Percentiles rank a stretch among this genome's conserved stretches.
Evolutionary conservation across 2,888 invertebrate species (phyloP).

Genomic region (Liodrosophila aerea): DNA sequence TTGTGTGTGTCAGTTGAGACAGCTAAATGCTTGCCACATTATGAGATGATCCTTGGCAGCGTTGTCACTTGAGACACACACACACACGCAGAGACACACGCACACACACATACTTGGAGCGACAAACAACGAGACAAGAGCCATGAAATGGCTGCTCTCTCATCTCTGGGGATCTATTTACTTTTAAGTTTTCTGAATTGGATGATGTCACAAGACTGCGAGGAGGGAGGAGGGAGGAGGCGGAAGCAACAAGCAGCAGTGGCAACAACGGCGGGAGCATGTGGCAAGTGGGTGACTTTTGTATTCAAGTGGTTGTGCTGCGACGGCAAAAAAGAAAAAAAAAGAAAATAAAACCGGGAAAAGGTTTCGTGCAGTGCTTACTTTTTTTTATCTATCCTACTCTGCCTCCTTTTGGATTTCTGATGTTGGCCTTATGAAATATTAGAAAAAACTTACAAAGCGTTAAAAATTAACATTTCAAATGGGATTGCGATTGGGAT

Average conservation of each 20-base stretch:
- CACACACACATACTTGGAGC: constrained; percentile 25
- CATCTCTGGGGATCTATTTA: constrained; percentile 79
- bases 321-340: constrained; percentile 34
- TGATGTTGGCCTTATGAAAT: constrained; percentile 55
- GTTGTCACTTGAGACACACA: constrained; percentile 77
- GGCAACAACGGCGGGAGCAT: not conserved
- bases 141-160: constrained; percentile 52
- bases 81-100: constrained; percentile 11
- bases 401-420: no score
- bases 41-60: constrained; percentile 80
- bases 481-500: constrained; percentile 62
- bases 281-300: constrained; percentile 59
- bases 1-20: constrained; percentile 43
- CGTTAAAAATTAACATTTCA: constrained; percentile 77
- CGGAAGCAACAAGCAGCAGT: not conserved
- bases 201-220: constrained; percentile 69
- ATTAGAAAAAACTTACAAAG: constrained; percentile 70
- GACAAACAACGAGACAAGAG: constrained; percentile 34
- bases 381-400: not conserved
- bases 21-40: constrained; percentile 78
- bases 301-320: constrained; percentile 51
- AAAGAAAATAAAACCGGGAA: constrained; percentile 16
- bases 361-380: constrained; percentile 48
- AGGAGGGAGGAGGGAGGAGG: not conserved
- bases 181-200: constrained; percentile 78